phyloP scores from a whole-genome alignment of 1,140 invertebrate species.

The Zaprionus taronus region DNA sequence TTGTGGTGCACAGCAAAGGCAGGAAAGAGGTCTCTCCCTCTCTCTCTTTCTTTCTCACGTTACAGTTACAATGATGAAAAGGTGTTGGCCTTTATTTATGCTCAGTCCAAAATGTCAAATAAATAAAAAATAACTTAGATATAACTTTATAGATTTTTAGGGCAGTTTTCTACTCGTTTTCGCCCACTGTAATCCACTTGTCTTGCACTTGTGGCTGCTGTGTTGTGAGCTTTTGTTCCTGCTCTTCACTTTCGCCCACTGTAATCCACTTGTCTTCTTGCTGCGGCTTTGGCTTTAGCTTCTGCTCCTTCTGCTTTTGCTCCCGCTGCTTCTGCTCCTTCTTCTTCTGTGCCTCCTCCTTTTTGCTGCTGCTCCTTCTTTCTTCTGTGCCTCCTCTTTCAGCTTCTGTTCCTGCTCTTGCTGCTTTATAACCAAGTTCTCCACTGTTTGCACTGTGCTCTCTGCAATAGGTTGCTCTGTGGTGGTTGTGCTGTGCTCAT shows the following conservation, averaged over 20 bases:
- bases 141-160: constrained; percentile 1
- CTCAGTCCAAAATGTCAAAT: constrained; percentile 16
- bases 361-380: not conserved
- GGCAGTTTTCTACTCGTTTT: constrained; percentile 32
- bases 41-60: constrained; percentile 18
- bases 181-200: constrained; percentile 54
- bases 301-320: not conserved
- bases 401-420: not conserved
- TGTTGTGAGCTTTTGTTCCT: not conserved
- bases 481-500: constrained; percentile 38
- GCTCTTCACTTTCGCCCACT: constrained; percentile 42
- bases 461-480: not conserved
- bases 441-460: not conserved
- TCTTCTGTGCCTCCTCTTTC: not conserved
- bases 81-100: constrained; percentile 26
- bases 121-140: constrained; percentile 34
- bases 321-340: not conserved
- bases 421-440: not conserved
- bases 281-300: not conserved
- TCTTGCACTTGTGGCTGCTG: constrained; percentile 16
- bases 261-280: constrained; percentile 48
- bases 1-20: not conserved
- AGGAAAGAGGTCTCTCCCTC: not conserved
- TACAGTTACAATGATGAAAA: constrained; percentile 30
- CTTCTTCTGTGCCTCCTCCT: not conserved